Evolutionary conservation across 2,797 vertebrate species (phyloP), one percentile per base, ranked within the genome.

Genomic region (Urophycis tenuis): DNA sequence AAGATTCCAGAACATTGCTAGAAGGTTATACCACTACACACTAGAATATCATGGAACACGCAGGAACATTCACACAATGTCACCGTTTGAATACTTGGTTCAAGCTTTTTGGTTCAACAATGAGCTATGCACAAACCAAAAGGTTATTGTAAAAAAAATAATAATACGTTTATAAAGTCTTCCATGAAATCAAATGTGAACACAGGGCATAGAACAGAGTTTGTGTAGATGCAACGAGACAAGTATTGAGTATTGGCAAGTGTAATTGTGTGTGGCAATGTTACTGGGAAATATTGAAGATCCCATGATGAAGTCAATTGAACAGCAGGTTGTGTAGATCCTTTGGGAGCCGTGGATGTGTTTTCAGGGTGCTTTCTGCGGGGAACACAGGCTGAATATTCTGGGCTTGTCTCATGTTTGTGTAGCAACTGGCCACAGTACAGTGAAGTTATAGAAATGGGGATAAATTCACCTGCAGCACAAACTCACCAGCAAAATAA

Each of bases 101-200:
- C 14, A 29, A 29, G n/a, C 11, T 67, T 67, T 29, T 11, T 29
- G 60, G 60, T 69, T 30, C 64, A 69, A 19, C 69, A 71, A 32
- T 33, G 32, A 71, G 69, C 31, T 71, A 71, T 71, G 69, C 69
- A 71, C 69, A 71, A 71, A 33, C 69, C 69, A 29, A 67, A 67
- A 67, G 60, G 60, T 67, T 67, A 60, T 60, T 60, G 53, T 60
- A 25, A 60, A n/a, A 70, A 31, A 70, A 1, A 67, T 9, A 30
- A 67, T 9, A 30, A 29, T 69, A 69, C 2, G 29, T 11, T 69
- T 69, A 30, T 33, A 71, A 71, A 32, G 69, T 67, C 60, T 67
- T 67, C 60, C 60, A 67, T 17, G 9, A 67, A 67, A 67, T 67
- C 12, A 67, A 71, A 71, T 17, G 69, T 31, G 69, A 71, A 33